Evolutionary conservation across 1,140 invertebrate species (phyloP).

Genomic region (Charaxes varanes): DNA sequence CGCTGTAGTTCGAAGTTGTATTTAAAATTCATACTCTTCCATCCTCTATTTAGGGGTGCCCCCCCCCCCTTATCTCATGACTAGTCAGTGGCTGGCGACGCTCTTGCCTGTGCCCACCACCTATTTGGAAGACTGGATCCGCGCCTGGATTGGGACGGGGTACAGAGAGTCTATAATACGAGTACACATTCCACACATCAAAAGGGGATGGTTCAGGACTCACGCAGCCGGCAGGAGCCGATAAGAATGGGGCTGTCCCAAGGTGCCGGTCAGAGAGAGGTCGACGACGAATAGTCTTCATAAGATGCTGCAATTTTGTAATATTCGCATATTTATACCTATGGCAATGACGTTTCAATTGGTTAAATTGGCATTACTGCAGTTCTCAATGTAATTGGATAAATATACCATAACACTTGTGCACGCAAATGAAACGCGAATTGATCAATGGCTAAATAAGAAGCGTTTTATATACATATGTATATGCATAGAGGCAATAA

Average conservation of each 20-base stretch:
- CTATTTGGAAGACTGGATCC: too few relatives aligned
- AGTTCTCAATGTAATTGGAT: background rate
- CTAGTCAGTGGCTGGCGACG: too few relatives aligned
- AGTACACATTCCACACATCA: constrained; percentile 68
- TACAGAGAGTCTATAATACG: constrained; percentile 50
- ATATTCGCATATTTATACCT: constrained; percentile 71
- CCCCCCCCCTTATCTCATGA: too few relatives aligned
- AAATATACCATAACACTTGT: background rate
- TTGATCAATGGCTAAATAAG: background rate
- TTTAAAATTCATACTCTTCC: too few relatives aligned
- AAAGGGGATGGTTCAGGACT: constrained; percentile 58
- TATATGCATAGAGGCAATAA: too few relatives aligned
- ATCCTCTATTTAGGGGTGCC: too few relatives aligned
- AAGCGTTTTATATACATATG: too few relatives aligned
- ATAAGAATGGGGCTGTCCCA: constrained; percentile 61
- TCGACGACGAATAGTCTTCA: constrained; percentile 78
- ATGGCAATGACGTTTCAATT: constrained; percentile 60
- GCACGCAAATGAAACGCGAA: background rate
- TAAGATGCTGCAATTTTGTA: constrained; percentile 76
- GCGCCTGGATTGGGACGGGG: too few relatives aligned
- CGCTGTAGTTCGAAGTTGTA: too few relatives aligned
- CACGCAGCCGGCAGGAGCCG: constrained; percentile 60
- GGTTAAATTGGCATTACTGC: constrained; percentile 36
- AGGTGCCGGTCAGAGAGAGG: constrained; percentile 73
- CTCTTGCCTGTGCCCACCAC: too few relatives aligned